Evolutionary conservation across 2,113 vertebrate genomes (phyloP).

Genomic region (Cottus gobio): DNA sequence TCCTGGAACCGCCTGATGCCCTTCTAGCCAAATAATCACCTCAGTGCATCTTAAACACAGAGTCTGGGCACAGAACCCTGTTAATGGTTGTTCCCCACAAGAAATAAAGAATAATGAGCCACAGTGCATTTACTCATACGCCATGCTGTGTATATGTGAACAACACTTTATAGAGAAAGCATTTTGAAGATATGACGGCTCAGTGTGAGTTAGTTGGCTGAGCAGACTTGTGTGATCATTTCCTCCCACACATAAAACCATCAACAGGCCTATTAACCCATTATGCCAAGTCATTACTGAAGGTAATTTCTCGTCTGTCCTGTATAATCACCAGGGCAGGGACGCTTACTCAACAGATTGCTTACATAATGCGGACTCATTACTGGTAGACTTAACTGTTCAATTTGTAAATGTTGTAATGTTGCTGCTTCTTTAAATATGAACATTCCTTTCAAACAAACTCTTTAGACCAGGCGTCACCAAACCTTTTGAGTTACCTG

Average conservation of each 20-base stretch:
- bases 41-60: constrained; percentile 11
- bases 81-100: background rate
- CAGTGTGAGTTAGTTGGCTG: background rate
- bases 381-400: background rate
- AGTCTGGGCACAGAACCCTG: background rate
- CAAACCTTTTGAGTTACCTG: background rate
- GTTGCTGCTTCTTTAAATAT: background rate
- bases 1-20: constrained; percentile 18
- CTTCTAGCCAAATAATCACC: constrained; percentile 38
- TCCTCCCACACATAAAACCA: background rate
- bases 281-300: background rate
- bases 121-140: background rate
- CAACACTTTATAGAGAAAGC: background rate
- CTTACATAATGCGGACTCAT: background rate
- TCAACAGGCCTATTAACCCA: background rate
- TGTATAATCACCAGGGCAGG: background rate
- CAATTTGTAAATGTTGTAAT: background rate
- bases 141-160: background rate
- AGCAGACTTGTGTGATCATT: background rate
- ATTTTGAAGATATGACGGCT: background rate
- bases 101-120: constrained; percentile 7
- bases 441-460: background rate
- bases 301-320: background rate
- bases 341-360: background rate
- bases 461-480: background rate